Evolutionary conservation across 2,888 invertebrate genomes (phyloP).

Genomic region (Busseola fusca): DNA sequence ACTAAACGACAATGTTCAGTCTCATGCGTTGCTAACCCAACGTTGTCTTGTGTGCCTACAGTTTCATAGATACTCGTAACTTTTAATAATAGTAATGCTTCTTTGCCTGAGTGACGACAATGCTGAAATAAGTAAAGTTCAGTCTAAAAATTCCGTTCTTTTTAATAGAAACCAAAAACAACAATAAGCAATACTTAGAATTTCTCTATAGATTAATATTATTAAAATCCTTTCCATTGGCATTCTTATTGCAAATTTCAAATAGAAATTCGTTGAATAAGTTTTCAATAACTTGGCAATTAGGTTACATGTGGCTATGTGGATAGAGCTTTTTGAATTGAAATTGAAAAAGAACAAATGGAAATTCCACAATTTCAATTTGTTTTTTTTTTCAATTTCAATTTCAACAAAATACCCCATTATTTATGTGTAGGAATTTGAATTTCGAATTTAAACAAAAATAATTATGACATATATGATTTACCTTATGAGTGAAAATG

Average conservation of each 20-base stretch:
- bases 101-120: background rate
- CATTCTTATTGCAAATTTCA: background rate
- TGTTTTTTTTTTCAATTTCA: conserved; percentile 3
- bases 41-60: background rate
- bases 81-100: background rate
- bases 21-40: background rate
- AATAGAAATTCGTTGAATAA: conserved; percentile 8
- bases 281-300: conserved; percentile 15
- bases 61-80: background rate
- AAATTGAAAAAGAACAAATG: too few species aligned
- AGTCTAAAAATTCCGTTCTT: background rate
- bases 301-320: background rate
- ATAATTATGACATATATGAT: conserved; percentile 24
- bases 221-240: background rate
- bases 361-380: background rate
- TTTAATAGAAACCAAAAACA: background rate
- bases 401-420: conserved; percentile 10
- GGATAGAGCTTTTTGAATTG: too few species aligned
- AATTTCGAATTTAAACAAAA: conserved; percentile 35
- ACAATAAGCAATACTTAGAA: background rate
- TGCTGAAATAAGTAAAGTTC: background rate
- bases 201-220: too few species aligned
- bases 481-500: conserved; percentile 21
- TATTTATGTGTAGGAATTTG: background rate
- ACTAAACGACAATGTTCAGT: background rate